Evolutionary conservation across 2,797 vertebrate genomes (phyloP).

Genomic region (Graptemys geographica): DNA sequence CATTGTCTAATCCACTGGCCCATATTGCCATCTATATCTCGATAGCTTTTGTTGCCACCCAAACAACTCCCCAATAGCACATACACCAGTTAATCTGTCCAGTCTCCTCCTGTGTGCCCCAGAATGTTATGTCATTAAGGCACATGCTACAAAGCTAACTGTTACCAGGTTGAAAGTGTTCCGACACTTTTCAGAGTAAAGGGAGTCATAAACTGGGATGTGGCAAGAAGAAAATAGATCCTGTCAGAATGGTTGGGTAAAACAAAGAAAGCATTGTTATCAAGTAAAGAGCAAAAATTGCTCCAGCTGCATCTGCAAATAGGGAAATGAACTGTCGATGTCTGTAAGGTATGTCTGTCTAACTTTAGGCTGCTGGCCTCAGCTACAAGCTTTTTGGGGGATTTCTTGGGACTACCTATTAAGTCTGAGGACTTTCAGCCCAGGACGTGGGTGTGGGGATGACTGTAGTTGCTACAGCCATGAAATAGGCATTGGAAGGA

Average conservation of each 20-base stretch:
- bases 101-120: accelerated
- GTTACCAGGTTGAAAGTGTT: background rate
- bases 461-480: background rate
- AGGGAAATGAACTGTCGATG: accelerated
- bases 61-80: background rate
- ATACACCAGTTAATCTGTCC: background rate
- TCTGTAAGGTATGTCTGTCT: background rate
- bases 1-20: background rate
- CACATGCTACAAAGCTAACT: accelerated
- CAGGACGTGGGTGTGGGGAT: background rate
- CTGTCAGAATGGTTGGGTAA: background rate
- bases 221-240: background rate
- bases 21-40: background rate
- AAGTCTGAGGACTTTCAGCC: background rate
- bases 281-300: background rate
- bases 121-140: background rate
- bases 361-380: background rate
- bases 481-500: background rate
- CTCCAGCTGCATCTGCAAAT: background rate
- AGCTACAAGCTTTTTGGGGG: background rate
- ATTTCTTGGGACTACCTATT: background rate
- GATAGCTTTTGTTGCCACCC: background rate
- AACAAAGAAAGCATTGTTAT: background rate
- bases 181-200: background rate
- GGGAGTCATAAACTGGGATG: background rate